Conservation (phyloP, 2,797 vertebrate genomes). For the Yasuhikotakia modesta region DNA sequence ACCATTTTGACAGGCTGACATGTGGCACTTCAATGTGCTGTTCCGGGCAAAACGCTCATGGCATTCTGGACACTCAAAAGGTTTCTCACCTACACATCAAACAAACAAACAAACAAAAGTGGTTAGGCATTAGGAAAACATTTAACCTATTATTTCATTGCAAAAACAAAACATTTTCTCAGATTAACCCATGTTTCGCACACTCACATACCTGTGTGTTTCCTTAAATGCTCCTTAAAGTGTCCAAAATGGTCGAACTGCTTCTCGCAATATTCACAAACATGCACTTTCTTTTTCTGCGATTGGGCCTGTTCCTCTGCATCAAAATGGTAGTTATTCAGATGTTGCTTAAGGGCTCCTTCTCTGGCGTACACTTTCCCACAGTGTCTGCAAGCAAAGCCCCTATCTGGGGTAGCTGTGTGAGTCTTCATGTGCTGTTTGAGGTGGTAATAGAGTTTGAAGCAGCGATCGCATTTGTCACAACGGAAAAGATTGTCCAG, state of each 20-base stretch:
- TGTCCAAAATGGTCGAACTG: slow-evolving; percentile 99
- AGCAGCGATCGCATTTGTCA: slow-evolving; percentile 93
- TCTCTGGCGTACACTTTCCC: slow-evolving; percentile 94
- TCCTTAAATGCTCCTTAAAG: slow-evolving; percentile 97
- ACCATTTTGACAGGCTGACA: slow-evolving; percentile 95
- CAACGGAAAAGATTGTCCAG: slow-evolving; percentile 94
- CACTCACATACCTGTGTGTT: slow-evolving; percentile 88
- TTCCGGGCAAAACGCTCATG: slow-evolving; percentile 96
- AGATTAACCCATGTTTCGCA: background rate
- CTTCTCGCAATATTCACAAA: slow-evolving; percentile 96
- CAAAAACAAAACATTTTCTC: no score
- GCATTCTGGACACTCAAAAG: slow-evolving; percentile 96
- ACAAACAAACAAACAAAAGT: slow-evolving; percentile 32
- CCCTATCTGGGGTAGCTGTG: slow-evolving; percentile 75
- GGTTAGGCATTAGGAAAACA: background rate
- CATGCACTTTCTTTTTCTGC: slow-evolving; percentile 93
- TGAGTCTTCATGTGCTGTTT: slow-evolving; percentile 98
- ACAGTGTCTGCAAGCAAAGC: slow-evolving; percentile 89
- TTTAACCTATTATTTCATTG: background rate
- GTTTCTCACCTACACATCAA: slow-evolving; percentile 90
- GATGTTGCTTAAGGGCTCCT: slow-evolving; percentile 92
- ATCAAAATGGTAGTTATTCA: slow-evolving; percentile 90
- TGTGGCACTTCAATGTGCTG: slow-evolving; percentile 95
- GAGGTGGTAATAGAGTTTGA: slow-evolving; percentile 98
- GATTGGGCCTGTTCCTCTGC: slow-evolving; percentile 87